Evolutionary conservation across 2,797 vertebrate genomes (phyloP).

Genomic region (Lepus townsendii): DNA sequence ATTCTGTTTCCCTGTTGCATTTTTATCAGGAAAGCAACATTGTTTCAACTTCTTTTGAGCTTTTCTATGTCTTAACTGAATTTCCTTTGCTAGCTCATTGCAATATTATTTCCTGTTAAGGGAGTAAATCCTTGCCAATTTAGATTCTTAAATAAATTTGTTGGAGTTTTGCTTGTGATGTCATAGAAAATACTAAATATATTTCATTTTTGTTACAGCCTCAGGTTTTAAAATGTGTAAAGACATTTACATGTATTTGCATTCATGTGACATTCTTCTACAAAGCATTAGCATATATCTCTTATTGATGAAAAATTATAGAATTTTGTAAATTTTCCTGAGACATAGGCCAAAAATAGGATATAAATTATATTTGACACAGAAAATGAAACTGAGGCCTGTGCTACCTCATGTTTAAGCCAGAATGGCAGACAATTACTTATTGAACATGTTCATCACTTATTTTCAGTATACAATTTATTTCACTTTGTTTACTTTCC

Average conservation of each 20-base stretch:
- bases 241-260: neutral
- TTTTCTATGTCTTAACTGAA: neutral
- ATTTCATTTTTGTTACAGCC: neutral
- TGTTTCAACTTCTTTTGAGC: neutral
- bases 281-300: neutral
- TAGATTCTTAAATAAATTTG: neutral
- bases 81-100: neutral
- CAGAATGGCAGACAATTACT: neutral
- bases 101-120: neutral
- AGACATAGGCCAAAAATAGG: neutral
- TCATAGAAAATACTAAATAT: neutral
- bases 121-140: neutral
- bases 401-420: neutral
- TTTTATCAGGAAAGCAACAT: neutral
- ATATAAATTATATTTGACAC: neutral
- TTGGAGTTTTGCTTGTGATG: neutral
- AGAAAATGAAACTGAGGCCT: neutral
- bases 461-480: neutral
- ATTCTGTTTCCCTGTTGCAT: neutral
- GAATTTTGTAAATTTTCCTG: slow-evolving; percentile 12
- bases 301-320: neutral
- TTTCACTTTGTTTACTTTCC: neutral
- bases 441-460: neutral
- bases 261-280: neutral
- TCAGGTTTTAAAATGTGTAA: slow-evolving; percentile 32